Percentiles rank a stretch among this genome's conserved stretches.
Evolutionary conservation across 2,888 invertebrate genomes (phyloP).

Genomic region (Hypomecis punctinalis): DNA sequence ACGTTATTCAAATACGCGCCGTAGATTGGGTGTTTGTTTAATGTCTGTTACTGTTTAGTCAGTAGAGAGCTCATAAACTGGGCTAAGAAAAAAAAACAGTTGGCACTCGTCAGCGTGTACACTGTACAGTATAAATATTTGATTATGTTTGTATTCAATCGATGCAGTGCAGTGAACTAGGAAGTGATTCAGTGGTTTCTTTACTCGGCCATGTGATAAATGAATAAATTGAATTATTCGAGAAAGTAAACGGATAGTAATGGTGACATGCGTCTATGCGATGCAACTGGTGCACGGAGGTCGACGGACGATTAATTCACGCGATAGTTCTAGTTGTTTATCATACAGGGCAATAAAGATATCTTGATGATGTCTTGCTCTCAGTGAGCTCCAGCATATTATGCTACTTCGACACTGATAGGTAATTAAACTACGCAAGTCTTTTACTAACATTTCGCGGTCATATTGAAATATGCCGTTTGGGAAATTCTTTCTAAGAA

Average conservation of each 20-base stretch:
- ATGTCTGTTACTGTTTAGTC: slow-evolving; percentile 37
- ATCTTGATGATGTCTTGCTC: slow-evolving; percentile 59
- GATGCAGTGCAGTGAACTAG: slow-evolving; percentile 37
- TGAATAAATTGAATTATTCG: slow-evolving; percentile 29
- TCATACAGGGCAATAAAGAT: slow-evolving; percentile 73
- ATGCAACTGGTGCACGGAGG: slow-evolving; percentile 42
- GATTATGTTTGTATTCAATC: slow-evolving; percentile 32
- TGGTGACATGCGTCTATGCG: slow-evolving; percentile 35
- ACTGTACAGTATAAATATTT: slow-evolving; percentile 17
- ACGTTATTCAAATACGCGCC: slow-evolving; percentile 36
- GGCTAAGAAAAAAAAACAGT: slow-evolving; percentile 29
- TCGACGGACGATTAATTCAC: slow-evolving; percentile 73
- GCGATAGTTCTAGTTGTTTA: slow-evolving; percentile 71
- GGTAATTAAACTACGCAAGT: slow-evolving; percentile 12
- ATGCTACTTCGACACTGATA: slow-evolving; percentile 39
- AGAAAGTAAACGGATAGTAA: slow-evolving; percentile 5
- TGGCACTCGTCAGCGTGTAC: slow-evolving; percentile 2
- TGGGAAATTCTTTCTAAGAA: slow-evolving; percentile 18
- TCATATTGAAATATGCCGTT: neutral
- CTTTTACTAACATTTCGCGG: neutral
- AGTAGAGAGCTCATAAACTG: slow-evolving; percentile 29
- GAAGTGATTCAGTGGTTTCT: slow-evolving; percentile 51
- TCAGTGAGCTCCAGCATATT: slow-evolving; percentile 48
- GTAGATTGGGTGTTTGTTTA: neutral
- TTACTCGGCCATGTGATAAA: slow-evolving; percentile 21